Evolutionary conservation across 2,113 vertebrate species (phyloP).

Genomic region (Dipodomys stephensi): DNA sequence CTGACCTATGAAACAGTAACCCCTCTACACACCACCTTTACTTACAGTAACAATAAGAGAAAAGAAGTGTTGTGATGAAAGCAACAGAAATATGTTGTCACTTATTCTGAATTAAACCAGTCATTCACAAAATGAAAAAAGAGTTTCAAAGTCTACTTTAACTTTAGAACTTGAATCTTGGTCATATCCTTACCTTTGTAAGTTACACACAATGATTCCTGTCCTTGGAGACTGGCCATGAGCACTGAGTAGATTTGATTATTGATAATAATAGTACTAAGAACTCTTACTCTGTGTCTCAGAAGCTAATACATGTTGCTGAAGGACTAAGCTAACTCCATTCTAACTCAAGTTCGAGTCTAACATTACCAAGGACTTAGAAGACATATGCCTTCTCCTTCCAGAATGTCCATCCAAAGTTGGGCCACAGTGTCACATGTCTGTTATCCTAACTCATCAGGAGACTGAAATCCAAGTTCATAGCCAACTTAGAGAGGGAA

Average conservation of each 20-base stretch:
- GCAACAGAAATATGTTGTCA: not conserved
- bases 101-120: slow-evolving; percentile 9
- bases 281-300: not conserved
- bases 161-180: slow-evolving; percentile 12
- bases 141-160: not conserved
- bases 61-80: not conserved
- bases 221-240: not conserved
- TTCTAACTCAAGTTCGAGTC: no score
- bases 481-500: no score
- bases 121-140: not conserved
- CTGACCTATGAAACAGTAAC: no score
- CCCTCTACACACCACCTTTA: no score
- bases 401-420: not conserved
- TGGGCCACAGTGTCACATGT: not conserved
- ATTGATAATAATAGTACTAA: not conserved
- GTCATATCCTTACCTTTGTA: not conserved
- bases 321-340: no score
- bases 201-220: not conserved
- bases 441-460: no score
- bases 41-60: no score
- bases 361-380: not conserved
- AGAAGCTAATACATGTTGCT: not conserved
- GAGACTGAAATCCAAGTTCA: no score
- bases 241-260: not conserved
- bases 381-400: not conserved